These are phyloP conservation scores for Edolisoma coerulescens DNA, from an alignment of 2,113 vertebrate genomes.

Conservation along the genomic window DNA sequence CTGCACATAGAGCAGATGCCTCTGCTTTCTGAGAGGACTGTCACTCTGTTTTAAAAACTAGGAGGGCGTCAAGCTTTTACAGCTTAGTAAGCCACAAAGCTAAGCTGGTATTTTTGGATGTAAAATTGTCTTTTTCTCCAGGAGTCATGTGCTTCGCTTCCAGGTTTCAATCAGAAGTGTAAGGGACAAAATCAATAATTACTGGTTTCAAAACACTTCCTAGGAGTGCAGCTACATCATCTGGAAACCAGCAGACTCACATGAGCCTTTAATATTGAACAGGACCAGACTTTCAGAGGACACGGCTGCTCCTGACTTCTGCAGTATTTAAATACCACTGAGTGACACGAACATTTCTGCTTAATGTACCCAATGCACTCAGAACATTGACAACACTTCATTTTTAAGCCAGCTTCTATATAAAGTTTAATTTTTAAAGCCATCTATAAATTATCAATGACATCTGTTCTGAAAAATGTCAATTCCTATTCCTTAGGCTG, in stretches of 20 bases:
- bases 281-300: background rate
- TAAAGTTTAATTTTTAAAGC: constrained; percentile 62
- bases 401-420: constrained; percentile 15
- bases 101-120: background rate
- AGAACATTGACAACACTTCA: constrained; percentile 44
- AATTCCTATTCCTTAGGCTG: constrained; percentile 5
- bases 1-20: background rate
- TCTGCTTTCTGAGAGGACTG: background rate
- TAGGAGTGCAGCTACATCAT: background rate
- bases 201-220: background rate
- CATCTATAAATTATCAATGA: constrained; percentile 63
- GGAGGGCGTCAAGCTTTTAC: background rate
- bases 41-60: background rate
- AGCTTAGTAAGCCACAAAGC: background rate
- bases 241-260: background rate
- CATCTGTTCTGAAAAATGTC: constrained; percentile 32
- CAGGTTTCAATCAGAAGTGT: background rate
- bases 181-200: background rate
- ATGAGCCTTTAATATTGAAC: background rate
- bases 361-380: constrained; percentile 43
- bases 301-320: background rate
- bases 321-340: constrained; percentile 21
- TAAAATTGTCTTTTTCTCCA: background rate
- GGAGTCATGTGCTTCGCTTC: background rate
- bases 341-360: background rate